Base-by-base conservation (phyloP, 2,113 vertebrate species). In the Pollachius pollachius region DNA sequence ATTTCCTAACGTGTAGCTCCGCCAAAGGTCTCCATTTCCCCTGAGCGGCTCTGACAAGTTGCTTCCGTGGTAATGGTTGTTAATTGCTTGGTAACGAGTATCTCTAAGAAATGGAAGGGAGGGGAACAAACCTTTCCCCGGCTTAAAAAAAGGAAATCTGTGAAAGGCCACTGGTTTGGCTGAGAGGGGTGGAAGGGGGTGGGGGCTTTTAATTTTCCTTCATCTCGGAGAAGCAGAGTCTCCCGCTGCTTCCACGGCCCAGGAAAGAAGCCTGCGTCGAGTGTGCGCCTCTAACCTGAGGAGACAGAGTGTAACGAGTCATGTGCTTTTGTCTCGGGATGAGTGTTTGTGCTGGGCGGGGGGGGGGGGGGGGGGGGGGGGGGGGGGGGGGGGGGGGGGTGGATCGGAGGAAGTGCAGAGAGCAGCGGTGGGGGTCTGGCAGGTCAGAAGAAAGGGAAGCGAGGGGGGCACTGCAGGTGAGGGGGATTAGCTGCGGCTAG, bases 21-120 rank as follows among this genome's bases (percentile, higher is more conserved):
- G 75, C 71, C 76, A 77, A 87, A 85, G 82, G 82, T 85, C 81
- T 75, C 80, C 71, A 65, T 86, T 84, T 84, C 79, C 76, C 82
- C 72, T 87, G 84, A 92, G 86, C 89, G 89, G 78, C 76, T 91
- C 79, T 92, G 91, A 91, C 92, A 92, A 88, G 85, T 87, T 81
- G 81, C 88, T 92, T 93, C 91, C 89, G 73, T 82, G 77, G 85
- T 85, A 91, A 87, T 85, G 83, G 69, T 81, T 84, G 86, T 90
- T 91, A 89, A 92, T 92, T 88, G 89, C 80, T 75, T 75, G 87
- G 87, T 92, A 91, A 92, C 92, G 91, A 86, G 90, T 91, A 92
- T 92, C 90, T 92, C 87, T 87, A 79, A 78, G 86, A 73, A 80
- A 89, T 75, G 88, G 27, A 19, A 15, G 23, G 3, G 15, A 6